A percentile compares a stretch with the other conserved stretches of the same genome.
phyloP scores from a whole-genome alignment of 2,888 invertebrate species.

The Horisme vitalbata region DNA sequence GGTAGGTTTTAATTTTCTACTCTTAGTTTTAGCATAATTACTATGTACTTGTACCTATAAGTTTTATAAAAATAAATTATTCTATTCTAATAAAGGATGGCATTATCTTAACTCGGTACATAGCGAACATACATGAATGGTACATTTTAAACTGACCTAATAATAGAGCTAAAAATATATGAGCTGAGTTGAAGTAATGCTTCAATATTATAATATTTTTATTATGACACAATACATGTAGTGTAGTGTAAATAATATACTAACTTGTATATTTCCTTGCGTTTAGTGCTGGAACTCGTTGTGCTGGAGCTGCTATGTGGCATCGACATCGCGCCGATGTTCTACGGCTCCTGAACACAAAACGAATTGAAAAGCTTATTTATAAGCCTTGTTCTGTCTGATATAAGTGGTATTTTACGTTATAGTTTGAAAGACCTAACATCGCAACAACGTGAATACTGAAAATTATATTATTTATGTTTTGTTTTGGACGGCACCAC shows the following conservation, averaged over 20 bases:
- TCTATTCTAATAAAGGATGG: too few relatives aligned
- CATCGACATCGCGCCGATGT: constrained; percentile 64
- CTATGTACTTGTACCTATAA: too few relatives aligned
- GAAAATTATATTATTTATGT: not conserved
- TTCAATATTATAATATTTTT: not conserved
- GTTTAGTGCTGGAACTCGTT: constrained; percentile 75
- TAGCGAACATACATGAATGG: constrained; percentile 2
- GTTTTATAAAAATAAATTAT: too few relatives aligned
- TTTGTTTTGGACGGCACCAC: too few relatives aligned
- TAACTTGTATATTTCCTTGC: constrained; percentile 81
- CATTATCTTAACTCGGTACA: not conserved
- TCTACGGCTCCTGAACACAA: constrained; percentile 16
- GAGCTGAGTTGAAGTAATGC: constrained; percentile 7
- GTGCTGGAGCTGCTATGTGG: constrained; percentile 79
- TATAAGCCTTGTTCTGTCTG: not conserved
- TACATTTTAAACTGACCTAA: constrained; percentile 16
- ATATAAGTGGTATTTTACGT: not conserved
- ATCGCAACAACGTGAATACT: constrained; percentile 6
- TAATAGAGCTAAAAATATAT: constrained; percentile 19
- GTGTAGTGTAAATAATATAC: constrained; percentile 25
- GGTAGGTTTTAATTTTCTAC: too few relatives aligned
- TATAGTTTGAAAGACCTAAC: not conserved
- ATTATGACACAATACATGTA: not conserved
- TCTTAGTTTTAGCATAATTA: too few relatives aligned
- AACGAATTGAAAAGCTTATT: not conserved